These are phyloP conservation scores for Perognathus longimembris DNA, from an alignment of 2,113 vertebrate genomes.

Conservation along the genomic window DNA sequence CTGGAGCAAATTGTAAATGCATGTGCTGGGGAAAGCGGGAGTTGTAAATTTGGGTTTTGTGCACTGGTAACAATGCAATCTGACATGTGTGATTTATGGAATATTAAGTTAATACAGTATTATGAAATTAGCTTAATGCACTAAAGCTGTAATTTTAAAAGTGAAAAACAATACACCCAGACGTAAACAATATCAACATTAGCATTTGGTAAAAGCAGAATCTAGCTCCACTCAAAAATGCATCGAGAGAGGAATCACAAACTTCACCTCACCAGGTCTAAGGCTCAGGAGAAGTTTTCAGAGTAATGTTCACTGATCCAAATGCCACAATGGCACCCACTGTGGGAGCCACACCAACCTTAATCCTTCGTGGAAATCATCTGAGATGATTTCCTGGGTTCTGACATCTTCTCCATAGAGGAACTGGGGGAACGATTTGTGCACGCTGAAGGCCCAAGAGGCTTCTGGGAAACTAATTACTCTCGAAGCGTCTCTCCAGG, in stretches of 20 bases:
- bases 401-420: neutral
- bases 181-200: conserved; percentile 86
- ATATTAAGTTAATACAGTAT: conserved; percentile 89
- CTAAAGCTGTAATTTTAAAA: conserved; percentile 89
- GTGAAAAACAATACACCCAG: conserved; percentile 83
- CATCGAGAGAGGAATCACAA: conserved; percentile 79
- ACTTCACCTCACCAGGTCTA: neutral
- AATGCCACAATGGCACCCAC: neutral
- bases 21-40: conserved; percentile 82
- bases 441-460: neutral
- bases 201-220: conserved; percentile 86
- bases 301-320: neutral
- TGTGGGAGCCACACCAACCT: neutral
- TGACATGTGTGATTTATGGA: conserved; percentile 88
- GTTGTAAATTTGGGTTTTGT: conserved; percentile 87
- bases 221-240: conserved; percentile 84
- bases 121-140: conserved; percentile 88
- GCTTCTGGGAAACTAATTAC: neutral
- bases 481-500: neutral
- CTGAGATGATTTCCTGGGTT: neutral
- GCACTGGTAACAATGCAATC: conserved; percentile 84
- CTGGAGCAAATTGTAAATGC: conserved; percentile 86
- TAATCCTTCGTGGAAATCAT: neutral
- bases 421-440: neutral
- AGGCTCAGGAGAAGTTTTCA: neutral